A percentile compares a stretch with the other conserved stretches of the same genome.
Evolutionary conservation across 2,797 vertebrate species (phyloP).

Genomic region (Microctenopoma stevenorrisi): DNA sequence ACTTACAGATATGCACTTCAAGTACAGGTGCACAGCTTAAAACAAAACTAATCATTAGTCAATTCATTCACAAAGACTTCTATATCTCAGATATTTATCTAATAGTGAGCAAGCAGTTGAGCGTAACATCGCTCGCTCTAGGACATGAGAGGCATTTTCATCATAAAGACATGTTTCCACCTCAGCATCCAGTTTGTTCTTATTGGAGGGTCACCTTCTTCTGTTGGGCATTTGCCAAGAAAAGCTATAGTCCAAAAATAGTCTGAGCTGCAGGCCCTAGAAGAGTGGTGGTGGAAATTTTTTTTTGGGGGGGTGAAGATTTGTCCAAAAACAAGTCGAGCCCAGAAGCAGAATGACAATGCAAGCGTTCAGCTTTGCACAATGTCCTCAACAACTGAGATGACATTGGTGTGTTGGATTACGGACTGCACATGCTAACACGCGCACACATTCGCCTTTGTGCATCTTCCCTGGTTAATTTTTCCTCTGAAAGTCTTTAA

Average conservation of each 20-base stretch:
- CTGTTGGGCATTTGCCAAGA: constrained; percentile 67
- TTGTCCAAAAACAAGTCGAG: constrained; percentile 51
- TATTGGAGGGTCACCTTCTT: constrained; percentile 60
- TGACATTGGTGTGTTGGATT: constrained; percentile 34
- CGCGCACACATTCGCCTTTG: neutral
- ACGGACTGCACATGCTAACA: constrained; percentile 13
- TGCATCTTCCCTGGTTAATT: constrained; percentile 3
- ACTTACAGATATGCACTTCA: too few species aligned
- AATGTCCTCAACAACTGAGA: constrained; percentile 31
- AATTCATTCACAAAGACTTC: neutral
- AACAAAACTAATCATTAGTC: neutral
- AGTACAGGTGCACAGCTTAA: too few species aligned
- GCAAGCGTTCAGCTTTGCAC: constrained; percentile 45
- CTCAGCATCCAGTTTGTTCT: constrained; percentile 46
- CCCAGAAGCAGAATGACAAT: constrained; percentile 60
- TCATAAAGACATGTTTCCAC: constrained; percentile 38
- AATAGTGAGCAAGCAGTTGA: neutral
- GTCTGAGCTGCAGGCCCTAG: constrained; percentile 45
- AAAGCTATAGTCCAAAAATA: constrained; percentile 68
- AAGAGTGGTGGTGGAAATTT: constrained; percentile 50
- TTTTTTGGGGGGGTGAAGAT: constrained; percentile 35
- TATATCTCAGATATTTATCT: neutral
- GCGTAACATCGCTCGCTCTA: neutral
- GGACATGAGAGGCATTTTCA: constrained; percentile 27
- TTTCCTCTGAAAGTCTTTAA: constrained; percentile 1